Evolutionary conservation across 2,113 vertebrate species (phyloP).

Genomic region (Peromyscus leucopus): DNA sequence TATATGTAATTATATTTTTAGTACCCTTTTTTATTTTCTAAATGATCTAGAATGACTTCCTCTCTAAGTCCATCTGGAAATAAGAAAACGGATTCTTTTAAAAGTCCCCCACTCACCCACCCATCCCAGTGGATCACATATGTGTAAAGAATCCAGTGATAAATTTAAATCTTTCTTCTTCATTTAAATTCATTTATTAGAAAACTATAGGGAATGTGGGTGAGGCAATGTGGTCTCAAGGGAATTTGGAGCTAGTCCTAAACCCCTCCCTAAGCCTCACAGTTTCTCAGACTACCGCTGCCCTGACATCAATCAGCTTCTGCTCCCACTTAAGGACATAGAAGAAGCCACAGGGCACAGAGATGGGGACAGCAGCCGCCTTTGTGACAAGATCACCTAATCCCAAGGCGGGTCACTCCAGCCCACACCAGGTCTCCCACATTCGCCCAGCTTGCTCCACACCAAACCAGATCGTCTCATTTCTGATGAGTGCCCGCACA

Average conservation of each 20-base stretch:
- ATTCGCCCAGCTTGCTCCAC: neutral
- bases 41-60: conserved; percentile 18
- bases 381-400: conserved; percentile 61
- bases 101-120: neutral
- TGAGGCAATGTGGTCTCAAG: neutral
- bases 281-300: neutral
- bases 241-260: neutral
- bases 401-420: conserved; percentile 19
- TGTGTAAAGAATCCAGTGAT: conserved; percentile 20
- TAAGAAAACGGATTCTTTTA: conserved; percentile 57
- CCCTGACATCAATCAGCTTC: neutral
- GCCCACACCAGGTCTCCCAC: neutral
- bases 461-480: neutral
- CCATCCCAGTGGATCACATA: neutral
- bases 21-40: conserved; percentile 19
- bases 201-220: neutral
- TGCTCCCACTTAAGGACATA: conserved; percentile 42
- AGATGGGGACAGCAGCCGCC: neutral
- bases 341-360: neutral
- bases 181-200: conserved; percentile 70
- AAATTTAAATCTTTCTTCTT: conserved; percentile 46
- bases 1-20: conserved; percentile 21
- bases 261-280: neutral
- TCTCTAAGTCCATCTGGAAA: conserved; percentile 49
- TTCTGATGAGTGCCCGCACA: neutral